A percentile compares a stretch with the other conserved stretches of the same genome.
Evolutionary conservation across 2,113 vertebrate genomes (phyloP).

Genomic region (Leiothrix lutea): DNA sequence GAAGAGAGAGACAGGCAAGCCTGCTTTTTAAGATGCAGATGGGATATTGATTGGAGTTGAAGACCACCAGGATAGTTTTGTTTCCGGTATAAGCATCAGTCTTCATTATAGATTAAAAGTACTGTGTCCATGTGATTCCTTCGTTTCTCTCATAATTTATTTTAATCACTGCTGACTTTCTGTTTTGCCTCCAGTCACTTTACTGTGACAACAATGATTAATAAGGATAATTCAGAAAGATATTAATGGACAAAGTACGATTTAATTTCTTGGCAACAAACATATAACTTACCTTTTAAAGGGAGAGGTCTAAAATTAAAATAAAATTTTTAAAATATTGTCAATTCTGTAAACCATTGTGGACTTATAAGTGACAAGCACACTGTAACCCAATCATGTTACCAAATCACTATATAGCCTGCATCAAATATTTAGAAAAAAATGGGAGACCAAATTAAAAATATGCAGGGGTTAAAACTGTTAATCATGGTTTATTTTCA

Average conservation of each 20-base stretch:
- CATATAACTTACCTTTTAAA: neutral
- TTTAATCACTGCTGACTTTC: constrained; percentile 4
- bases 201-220: constrained; percentile 7
- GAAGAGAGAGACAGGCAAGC: neutral
- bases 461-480: neutral
- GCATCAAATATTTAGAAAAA: neutral
- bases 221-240: constrained; percentile 3
- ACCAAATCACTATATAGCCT: neutral
- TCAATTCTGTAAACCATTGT: neutral
- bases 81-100: neutral
- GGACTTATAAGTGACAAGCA: neutral
- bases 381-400: neutral
- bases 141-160: neutral
- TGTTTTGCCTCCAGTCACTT: constrained; percentile 24
- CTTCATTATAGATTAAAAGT: neutral
- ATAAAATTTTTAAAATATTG: neutral
- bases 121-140: neutral
- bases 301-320: neutral
- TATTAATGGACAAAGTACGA: neutral
- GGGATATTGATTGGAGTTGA: neutral
- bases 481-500: neutral
- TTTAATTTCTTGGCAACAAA: neutral
- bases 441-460: neutral
- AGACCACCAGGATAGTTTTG: constrained; percentile 22
- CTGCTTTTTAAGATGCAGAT: constrained; percentile 5